A percentile compares a stretch with the other conserved stretches of the same genome.
Conservation (phyloP, 2,113 vertebrate species). For the Channa maculata region DNA sequence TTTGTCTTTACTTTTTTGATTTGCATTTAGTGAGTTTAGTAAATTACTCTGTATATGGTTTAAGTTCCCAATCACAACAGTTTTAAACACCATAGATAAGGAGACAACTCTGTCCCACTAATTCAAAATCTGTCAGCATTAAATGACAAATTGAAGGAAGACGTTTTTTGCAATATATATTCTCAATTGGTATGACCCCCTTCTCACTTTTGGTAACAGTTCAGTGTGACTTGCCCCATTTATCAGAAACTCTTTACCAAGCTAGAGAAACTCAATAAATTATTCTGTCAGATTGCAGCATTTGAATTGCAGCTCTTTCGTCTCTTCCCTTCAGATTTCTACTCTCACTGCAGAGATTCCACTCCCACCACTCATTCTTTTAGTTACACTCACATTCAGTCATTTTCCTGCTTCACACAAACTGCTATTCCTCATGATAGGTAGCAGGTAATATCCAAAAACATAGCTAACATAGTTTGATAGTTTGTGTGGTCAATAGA, state of each 20-base stretch:
- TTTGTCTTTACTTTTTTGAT: background rate
- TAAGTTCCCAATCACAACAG: slow-evolving; percentile 1
- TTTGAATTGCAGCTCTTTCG: slow-evolving; percentile 77
- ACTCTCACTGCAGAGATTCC: slow-evolving; percentile 39
- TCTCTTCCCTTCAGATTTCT: slow-evolving; percentile 66
- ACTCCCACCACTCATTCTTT: slow-evolving; percentile 26
- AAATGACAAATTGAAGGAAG: slow-evolving; percentile 74
- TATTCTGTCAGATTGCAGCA: slow-evolving; percentile 82
- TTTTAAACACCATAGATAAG: slow-evolving; percentile 52
- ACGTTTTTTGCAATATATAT: slow-evolving; percentile 69
- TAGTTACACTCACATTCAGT: slow-evolving; percentile 45
- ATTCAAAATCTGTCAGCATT: slow-evolving; percentile 64
- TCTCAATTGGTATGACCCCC: slow-evolving; percentile 68
- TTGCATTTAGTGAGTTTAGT: background rate
- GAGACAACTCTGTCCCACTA: slow-evolving; percentile 47
- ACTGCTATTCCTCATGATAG: slow-evolving; percentile 59
- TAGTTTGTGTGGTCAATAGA: slow-evolving; percentile 67
- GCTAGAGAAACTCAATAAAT: slow-evolving; percentile 79
- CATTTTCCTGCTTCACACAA: slow-evolving; percentile 54
- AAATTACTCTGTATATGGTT: background rate
- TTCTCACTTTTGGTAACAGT: slow-evolving; percentile 80
- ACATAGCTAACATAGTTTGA: slow-evolving; percentile 66
- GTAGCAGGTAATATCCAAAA: slow-evolving; percentile 65
- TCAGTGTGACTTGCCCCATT: slow-evolving; percentile 82
- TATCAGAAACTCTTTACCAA: slow-evolving; percentile 82